Evolutionary conservation across 2,797 vertebrate species (phyloP), one percentile per base, ranked within the genome.

Genomic region (Simalia tracyae): DNA sequence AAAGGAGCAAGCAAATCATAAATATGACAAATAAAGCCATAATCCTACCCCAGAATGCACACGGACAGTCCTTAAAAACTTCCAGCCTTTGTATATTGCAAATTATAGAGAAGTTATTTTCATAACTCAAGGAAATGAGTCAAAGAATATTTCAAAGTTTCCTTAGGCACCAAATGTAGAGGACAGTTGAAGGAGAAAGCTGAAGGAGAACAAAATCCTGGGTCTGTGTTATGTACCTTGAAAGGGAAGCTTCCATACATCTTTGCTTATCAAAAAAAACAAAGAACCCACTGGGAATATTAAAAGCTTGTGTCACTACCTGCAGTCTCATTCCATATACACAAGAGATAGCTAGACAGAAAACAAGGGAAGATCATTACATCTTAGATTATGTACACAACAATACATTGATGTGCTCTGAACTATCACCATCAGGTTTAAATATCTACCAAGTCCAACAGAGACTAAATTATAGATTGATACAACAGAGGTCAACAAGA

Each of bases 91-190:
- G 15, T 31, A 36, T 31, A n/a, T 11, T 66, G 42, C 63, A 61
- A 61, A 2, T 85, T 85, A 57, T 87, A 87, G 64, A 50, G 64
- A 87, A 87, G 85, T 76, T 60, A 28, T 22, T 87, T 90, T 68
- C 57, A 88, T 46, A n/a, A 63, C 42, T 64, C 31, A 90, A 46
- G 89, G 89, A 90, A 90, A n/a, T 92, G 59, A 92, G 89, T 88
- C 68, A 84, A 68, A 84, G 26, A n/a, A 54, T 88, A 24, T 64
- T 28, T 60, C 60, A 8, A 42, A 31, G 42, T 87, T 87, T 64
- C 14, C 64, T 31, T 59, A 56, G 28, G 5, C 19, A 31, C 19
- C n/a, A n/a, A 87, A 87, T 76, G 7, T 46, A 81, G 15, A 61
- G 9, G 31, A 81, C 64, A 56, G 22, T 19, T 46, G 66, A 85